A percentile compares a stretch with the other conserved stretches of the same genome.
These are phyloP conservation scores for Thunnus albacares DNA, from an alignment of 2,797 vertebrate genomes.

Conservation along the genomic window DNA sequence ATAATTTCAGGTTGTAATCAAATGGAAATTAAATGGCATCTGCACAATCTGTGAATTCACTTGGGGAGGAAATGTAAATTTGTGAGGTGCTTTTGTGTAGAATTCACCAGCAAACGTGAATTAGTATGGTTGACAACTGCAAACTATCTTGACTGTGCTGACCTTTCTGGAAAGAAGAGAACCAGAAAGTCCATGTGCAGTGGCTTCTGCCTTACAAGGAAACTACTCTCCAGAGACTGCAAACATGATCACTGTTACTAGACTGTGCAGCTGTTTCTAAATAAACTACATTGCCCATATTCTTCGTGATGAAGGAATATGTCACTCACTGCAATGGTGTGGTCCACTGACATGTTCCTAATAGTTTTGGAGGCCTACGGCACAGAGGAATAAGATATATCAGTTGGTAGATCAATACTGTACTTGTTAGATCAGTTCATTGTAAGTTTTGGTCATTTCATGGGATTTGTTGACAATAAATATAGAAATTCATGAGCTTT, in stretches of 20 bases:
- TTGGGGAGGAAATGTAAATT: neutral
- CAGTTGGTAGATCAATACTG: neutral
- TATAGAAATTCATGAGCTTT: too few species aligned
- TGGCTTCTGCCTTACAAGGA: neutral
- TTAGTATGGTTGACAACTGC: neutral
- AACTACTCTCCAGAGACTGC: neutral
- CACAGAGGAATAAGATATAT: neutral
- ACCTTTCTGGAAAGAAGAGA: neutral
- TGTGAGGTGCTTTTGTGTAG: neutral
- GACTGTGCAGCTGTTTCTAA: neutral
- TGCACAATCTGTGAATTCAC: conserved; percentile 18
- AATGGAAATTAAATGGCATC: neutral
- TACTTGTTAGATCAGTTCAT: too few species aligned
- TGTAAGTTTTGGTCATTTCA: too few species aligned
- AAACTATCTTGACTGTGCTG: neutral
- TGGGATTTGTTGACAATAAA: too few species aligned
- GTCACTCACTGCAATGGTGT: too few species aligned
- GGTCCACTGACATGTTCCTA: neutral
- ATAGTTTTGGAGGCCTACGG: neutral
- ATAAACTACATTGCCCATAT: neutral
- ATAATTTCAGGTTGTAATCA: neutral
- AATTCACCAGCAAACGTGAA: neutral
- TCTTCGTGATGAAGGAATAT: neutral
- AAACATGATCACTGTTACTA: too few species aligned
- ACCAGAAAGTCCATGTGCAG: neutral